phyloP scores from a whole-genome alignment of 2,113 vertebrate species.

The Tachysurus vachellii region DNA sequence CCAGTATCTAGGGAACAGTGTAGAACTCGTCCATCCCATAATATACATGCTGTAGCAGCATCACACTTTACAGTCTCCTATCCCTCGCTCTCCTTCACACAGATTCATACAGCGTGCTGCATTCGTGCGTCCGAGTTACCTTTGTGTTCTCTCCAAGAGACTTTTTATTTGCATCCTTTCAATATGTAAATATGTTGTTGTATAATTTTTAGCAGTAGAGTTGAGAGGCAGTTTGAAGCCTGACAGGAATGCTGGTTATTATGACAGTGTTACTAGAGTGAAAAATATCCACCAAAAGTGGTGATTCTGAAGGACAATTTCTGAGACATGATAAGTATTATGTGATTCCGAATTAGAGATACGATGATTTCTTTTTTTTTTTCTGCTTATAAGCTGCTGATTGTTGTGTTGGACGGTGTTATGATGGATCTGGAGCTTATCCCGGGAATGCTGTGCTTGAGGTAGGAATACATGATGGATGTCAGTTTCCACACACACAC shows the following conservation, averaged over 20 bases:
- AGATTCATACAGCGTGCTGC: neutral
- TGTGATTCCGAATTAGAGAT: neutral
- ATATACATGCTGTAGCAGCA: neutral
- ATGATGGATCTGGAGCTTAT: neutral
- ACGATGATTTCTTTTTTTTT: neutral
- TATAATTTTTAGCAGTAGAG: neutral
- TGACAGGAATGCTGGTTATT: neutral
- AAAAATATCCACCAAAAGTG: neutral
- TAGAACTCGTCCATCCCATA: conserved; percentile 32
- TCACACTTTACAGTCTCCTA: conserved; percentile 2
- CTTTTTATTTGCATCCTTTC: neutral
- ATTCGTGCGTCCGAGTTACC: neutral
- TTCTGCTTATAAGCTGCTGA: neutral
- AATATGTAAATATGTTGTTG: neutral
- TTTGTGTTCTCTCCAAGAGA: neutral
- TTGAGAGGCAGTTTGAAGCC: neutral
- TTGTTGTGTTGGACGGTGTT: neutral
- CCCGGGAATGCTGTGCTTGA: neutral
- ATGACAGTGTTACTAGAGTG: neutral
- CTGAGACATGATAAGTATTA: neutral
- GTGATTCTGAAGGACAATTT: neutral
- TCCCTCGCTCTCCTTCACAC: neutral
- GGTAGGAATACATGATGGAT: neutral
- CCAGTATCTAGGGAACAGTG: conserved; percentile 29
- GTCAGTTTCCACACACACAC: neutral